Base-by-base conservation (phyloP, 2,888 invertebrate species). In the Gerosis bhagava region DNA sequence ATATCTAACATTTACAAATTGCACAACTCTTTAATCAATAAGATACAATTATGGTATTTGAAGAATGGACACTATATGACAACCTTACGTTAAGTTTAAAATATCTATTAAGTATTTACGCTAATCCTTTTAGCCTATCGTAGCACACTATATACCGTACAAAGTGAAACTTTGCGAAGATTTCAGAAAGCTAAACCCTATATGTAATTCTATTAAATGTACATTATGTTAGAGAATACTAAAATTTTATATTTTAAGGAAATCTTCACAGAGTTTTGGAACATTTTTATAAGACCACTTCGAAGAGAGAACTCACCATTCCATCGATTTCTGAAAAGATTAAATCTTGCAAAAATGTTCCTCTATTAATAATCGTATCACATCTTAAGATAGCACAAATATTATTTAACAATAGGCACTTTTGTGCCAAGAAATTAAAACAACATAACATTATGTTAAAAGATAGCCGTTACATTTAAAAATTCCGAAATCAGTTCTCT, bases 261-360 rank as follows among this genome's bases (percentile, higher is more conserved):
- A 45, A 73, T 70, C 62, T 77, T 79, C 76, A 73, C 67, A 60
- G 56, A 70, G 68, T 65, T 73, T 71, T 67, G 70, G 66, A 77
- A 84, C 78, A 80, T 76, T 76, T 75, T 73, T 77, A 84, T 71
- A 82, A 79, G 83, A 61, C 53, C 69, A 63, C 58, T 63, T 64
- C 69, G 57, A 59, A 56, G 19, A 37, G 13, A 46, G 55, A 66
- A 88, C 88, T 88, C 84, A 88, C 88, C 87, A 79, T 86, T 86
- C 87, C 62, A 63, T 68, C 65, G 80, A 81, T 59, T 72, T 84
- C 88, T 88, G 88, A 77, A 87, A 87, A 77, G 69, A 70, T 70
- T 67, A 50, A 70, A 73, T 71, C 87, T 83, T 83, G 64, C 87
- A 79, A 77, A 77, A 80, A 83, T 70, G 73, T 78, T 72, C 70